Base-by-base conservation (phyloP, 1,140 invertebrate species). In the Galendromus occidentalis region DNA sequence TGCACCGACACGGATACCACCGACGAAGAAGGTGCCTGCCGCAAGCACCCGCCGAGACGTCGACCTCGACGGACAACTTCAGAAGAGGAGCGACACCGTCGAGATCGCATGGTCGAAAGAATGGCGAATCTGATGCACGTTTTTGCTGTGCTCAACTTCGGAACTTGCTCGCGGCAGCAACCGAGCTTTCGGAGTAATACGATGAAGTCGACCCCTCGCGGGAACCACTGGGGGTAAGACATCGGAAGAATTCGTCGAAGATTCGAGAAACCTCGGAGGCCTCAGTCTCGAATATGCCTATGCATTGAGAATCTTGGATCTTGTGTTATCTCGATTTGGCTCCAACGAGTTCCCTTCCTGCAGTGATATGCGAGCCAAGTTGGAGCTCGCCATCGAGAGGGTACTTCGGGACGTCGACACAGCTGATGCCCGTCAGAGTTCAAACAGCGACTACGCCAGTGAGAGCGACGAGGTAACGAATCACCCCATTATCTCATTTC, bases 141-240 rank as follows among this genome's bases (percentile, higher is more conserved):
- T 78, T 93, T 94, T 74, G 82, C 91, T 64, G 84, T 89, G 20
- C 86, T 90, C 44, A 91, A 96, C 73, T 83, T 97, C 72, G 88
- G 89, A 14, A 92, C 89, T 76, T 85, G 86, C 9, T 76, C 76
- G 45, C 71, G 74, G 25, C 76, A 82, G 68, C 76, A 80, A 17
- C 42, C 39, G 20, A 66, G 45, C 29, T 87, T 90, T 71, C 82
- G 83, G 67, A 85, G 84, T 69, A 91, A 88, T 75, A 81, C 85
- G 69, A 78, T 91, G 51, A 95, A 95, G 76, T 88, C 83, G 76
- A 86, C 85, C 44, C 80, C 81, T 70, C 85, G 86, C 74, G 84
- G 85, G 51, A 89, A 91, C 74, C 90, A 93, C 76, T 94, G 86
- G 84, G 90, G 90, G 85, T 86, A 74, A 78, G 79, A 72, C 30